A percentile compares a stretch with the other conserved stretches of the same genome.
Evolutionary conservation across 2,888 invertebrate species (phyloP).

Genomic region (Halictus quadricinctus): DNA sequence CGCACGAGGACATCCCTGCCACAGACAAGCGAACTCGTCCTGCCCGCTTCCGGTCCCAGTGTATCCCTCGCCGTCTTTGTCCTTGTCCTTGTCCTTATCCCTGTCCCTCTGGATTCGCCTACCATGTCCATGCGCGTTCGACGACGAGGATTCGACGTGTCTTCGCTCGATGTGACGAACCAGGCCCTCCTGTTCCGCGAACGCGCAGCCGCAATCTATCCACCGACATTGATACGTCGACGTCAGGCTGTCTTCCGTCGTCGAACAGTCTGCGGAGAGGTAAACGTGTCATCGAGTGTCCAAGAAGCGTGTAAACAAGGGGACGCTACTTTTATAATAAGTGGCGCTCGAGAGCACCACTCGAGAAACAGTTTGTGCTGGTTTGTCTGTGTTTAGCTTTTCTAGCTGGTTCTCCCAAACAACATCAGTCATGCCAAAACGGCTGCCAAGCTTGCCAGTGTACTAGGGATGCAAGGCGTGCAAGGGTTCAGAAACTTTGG

Average conservation of each 20-base stretch:
- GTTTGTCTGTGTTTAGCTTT: slow-evolving; percentile 15
- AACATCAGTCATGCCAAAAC: background rate
- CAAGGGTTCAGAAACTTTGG: background rate
- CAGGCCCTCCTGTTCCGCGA: slow-evolving; percentile 90
- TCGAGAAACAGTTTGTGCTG: slow-evolving; percentile 12
- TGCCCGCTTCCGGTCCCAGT: slow-evolving; percentile 54
- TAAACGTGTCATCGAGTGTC: slow-evolving; percentile 21
- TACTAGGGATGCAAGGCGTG: too few relatives aligned
- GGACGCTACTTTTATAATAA: background rate
- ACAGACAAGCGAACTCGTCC: slow-evolving; percentile 95
- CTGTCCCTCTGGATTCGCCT: slow-evolving; percentile 73
- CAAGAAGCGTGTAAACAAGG: slow-evolving; percentile 30
- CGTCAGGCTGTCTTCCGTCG: slow-evolving; percentile 68
- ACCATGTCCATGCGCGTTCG: slow-evolving; percentile 73
- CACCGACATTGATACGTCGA: slow-evolving; percentile 88
- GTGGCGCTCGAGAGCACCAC: slow-evolving; percentile 13
- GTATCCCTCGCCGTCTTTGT: slow-evolving; percentile 47
- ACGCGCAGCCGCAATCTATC: slow-evolving; percentile 92
- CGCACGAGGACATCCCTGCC: slow-evolving; percentile 95
- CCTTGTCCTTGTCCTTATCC: slow-evolving; percentile 66
- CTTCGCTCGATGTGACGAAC: slow-evolving; percentile 93
- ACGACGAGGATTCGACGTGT: slow-evolving; percentile 88
- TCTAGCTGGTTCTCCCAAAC: background rate
- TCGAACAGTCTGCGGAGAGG: slow-evolving; percentile 63
- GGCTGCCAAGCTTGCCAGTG: background rate